Conservation (phyloP, 2,113 vertebrate species). For the Strix aluco region DNA sequence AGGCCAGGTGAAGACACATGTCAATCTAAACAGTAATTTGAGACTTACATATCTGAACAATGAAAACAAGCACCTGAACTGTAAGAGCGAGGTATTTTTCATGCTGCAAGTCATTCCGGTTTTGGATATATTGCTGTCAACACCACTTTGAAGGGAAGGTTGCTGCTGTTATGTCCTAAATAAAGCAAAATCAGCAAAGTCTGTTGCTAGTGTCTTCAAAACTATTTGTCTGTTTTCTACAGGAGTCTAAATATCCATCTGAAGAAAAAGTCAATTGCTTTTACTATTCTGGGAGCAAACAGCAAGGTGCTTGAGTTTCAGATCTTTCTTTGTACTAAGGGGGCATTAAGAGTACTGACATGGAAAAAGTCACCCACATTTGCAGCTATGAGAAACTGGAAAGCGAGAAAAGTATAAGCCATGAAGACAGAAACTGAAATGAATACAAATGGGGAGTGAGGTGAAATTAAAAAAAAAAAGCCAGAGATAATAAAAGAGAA, state of each 20-base stretch:
- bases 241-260: neutral
- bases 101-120: neutral
- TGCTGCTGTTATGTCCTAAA: neutral
- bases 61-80: neutral
- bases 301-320: neutral
- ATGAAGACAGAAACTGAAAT: neutral
- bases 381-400: neutral
- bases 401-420: neutral
- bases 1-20: neutral
- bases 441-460: neutral
- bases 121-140: neutral
- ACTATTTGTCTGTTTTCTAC: neutral
- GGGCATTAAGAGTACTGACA: neutral
- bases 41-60: neutral
- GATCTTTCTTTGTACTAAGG: neutral
- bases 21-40: neutral
- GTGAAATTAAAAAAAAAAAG: neutral
- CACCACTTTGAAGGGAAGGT: neutral
- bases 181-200: neutral
- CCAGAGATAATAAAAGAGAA: neutral
- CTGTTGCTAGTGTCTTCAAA: neutral
- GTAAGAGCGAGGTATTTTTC: neutral
- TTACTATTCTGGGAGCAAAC: neutral
- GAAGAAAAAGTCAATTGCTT: neutral
- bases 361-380: neutral